Base-by-base conservation (phyloP, 1,140 invertebrate species). In the Papilio dardanus region DNA sequence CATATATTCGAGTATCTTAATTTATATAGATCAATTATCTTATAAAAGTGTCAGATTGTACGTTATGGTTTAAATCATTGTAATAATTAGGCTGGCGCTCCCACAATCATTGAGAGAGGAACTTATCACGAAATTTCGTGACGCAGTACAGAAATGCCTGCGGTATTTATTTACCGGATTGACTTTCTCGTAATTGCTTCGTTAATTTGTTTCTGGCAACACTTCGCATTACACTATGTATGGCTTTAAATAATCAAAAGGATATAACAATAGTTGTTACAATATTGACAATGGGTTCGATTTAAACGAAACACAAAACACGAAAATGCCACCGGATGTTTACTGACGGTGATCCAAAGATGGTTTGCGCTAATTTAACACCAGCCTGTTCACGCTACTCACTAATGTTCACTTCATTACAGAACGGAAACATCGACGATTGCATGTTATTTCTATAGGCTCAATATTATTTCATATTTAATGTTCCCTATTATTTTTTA, bases 161-260 rank as follows among this genome's bases (percentile, higher is more conserved):
- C 68, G 40, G 68, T 71, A 30, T 71, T 50, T 71, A 50, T 71
- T 30, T 30, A 46, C 68, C 24, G 28, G 28, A 40, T 71, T 71
- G 37, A 71, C 40, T 76, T 69, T 65, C n/a, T 40, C 50, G 76
- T 75, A 80, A 76, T 80, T 82, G 74, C 74, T 37, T 76, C 77
- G 75, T 76, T 77, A 77, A 82, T 77, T 82, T 74, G 79, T 76
- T 68, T 65, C 35, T 50, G 66, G 21, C 71, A 21, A 24, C 42
- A 5, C 31, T 71, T 30, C 50, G 42, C 74, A 74, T 69, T 71
- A 42, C 37, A 30, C 54, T 74, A 71, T 75, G 58, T 76, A 68
- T 62, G 8, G 16, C 6, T 19, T 46, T 46, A 19, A 46, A 6
- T 46, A 19, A n/a, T 46, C 16, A 46, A 46, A n/a, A 46, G 35